Percentiles rank a stretch among this genome's conserved stretches.
These are phyloP conservation scores for Trypoxylus dichotomus DNA, from an alignment of 1,140 invertebrate species.

Conservation along the genomic window DNA sequence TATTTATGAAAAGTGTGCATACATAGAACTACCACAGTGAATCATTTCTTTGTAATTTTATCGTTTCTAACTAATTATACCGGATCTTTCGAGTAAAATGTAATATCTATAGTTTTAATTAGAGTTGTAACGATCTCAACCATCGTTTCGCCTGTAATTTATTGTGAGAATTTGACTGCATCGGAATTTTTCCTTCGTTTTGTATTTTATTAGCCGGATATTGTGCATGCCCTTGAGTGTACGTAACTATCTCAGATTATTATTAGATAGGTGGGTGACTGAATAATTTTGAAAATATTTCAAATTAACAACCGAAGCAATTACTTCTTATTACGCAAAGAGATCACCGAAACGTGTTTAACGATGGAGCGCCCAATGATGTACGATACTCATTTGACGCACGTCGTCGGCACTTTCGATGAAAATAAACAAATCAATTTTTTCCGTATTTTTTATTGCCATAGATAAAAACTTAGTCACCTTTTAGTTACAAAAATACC, in stretches of 20 bases:
- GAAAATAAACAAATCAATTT: constrained; percentile 1
- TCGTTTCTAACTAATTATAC: too few species aligned
- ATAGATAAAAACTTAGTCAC: constrained; percentile 27
- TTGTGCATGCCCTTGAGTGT: neutral
- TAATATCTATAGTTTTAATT: too few species aligned
- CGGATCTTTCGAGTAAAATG: too few species aligned
- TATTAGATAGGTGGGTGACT: constrained; percentile 1
- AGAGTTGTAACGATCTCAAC: too few species aligned
- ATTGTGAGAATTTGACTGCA: neutral
- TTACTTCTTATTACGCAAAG: neutral
- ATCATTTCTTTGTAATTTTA: too few species aligned
- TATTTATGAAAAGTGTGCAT: too few species aligned
- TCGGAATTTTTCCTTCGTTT: neutral
- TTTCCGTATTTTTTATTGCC: constrained; percentile 12
- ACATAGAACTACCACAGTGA: too few species aligned
- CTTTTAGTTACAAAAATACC: constrained; percentile 48
- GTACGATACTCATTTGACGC: neutral
- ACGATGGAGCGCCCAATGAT: neutral
- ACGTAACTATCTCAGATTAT: neutral
- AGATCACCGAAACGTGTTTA: constrained; percentile 1
- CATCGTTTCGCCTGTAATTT: too few species aligned
- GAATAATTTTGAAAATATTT: constrained; percentile 8
- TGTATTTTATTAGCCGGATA: neutral
- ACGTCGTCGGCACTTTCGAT: neutral
- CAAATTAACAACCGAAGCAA: constrained; percentile 2